Evolutionary conservation across 1,140 invertebrate species (phyloP).

Genomic region (Drosophila teissieri): DNA sequence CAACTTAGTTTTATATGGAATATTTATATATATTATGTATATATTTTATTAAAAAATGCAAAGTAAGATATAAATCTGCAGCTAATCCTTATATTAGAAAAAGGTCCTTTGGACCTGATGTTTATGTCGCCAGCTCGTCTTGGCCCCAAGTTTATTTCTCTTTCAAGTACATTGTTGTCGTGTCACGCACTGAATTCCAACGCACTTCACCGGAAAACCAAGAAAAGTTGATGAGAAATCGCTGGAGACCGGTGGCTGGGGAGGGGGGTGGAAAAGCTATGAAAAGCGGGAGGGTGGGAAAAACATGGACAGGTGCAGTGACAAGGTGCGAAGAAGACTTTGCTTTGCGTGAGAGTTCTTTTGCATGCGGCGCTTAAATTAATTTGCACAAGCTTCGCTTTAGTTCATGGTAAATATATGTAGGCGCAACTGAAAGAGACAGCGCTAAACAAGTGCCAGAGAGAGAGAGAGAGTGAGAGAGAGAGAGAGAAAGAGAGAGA

Average conservation of each 20-base stretch:
- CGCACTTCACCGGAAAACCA: slow-evolving; percentile 1
- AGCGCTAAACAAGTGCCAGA: background rate
- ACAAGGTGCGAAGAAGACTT: slow-evolving; percentile 48
- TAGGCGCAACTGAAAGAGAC: slow-evolving; percentile 17
- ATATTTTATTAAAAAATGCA: too few relatives aligned
- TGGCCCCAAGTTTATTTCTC: slow-evolving; percentile 1
- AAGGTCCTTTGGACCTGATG: background rate
- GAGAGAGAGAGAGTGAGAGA: background rate
- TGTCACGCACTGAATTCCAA: slow-evolving; percentile 25
- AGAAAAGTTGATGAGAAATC: background rate
- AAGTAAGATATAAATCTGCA: too few relatives aligned
- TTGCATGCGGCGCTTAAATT: slow-evolving; percentile 76
- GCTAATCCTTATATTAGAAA: background rate
- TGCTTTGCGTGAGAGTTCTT: slow-evolving; percentile 57
- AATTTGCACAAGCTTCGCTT: slow-evolving; percentile 61
- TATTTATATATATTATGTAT: too few relatives aligned
- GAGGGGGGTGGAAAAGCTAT: background rate
- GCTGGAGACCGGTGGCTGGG: slow-evolving; percentile 1
- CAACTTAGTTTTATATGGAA: too few relatives aligned
- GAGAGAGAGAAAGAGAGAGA: too few relatives aligned
- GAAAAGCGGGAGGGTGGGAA: background rate
- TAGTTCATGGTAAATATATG: slow-evolving; percentile 54
- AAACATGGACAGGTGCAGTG: slow-evolving; percentile 23
- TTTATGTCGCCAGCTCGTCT: slow-evolving; percentile 19
- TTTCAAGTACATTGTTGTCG: slow-evolving; percentile 7